Evolutionary conservation across 2,113 vertebrate genomes (phyloP), one percentile per base, ranked within the genome.

Genomic region (Isurus oxyrinchus): DNA sequence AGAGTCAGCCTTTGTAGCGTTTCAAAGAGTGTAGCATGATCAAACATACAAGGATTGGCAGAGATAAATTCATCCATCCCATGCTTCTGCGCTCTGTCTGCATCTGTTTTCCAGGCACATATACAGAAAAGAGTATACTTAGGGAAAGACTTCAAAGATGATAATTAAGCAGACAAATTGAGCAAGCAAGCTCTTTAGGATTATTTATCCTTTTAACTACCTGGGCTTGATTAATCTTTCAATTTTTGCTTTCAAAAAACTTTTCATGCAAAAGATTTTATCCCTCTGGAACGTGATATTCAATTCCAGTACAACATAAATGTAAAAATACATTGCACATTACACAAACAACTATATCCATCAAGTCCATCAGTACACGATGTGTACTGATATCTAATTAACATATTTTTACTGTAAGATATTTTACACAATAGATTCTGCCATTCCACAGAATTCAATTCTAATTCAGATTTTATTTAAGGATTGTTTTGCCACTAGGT

Each of bases 31-130:
- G 98, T 99, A 97, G 98, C 98, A 97, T 99, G 99, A 98, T 99
- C 98, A 97, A 99, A 99, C 98, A 98, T 99, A 98, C 99, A 99
- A 96, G 99, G 99, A 97, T 99, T 99, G 97, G 99, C 99, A 96
- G 99, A 99, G 98, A 99, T 99, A 97, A 99, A 99, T 98, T 99
- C 99, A 97, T 99, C 99, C 99, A 99, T 99, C 97, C 99, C 99
- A 97, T 99, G 99, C 97, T 99, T 99, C 98, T 99, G 99, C 97
- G 99, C 99, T 97, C 99, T 99, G 98, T 99, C 99, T 97, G 99
- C 99, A 97, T 99, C 99, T 99, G 98, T 99, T 98, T 98, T 97
- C 98, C 98, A 99, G 98, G 97, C 96, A 99, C 98, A 99, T 98
- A 98, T 98, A 95, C 66, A 98, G 98, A 98, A 98, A 98, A 98